Percentiles rank a stretch among this genome's conserved stretches.
Conservation (phyloP, 2,888 invertebrate genomes). For the Ethmia dodecea region DNA sequence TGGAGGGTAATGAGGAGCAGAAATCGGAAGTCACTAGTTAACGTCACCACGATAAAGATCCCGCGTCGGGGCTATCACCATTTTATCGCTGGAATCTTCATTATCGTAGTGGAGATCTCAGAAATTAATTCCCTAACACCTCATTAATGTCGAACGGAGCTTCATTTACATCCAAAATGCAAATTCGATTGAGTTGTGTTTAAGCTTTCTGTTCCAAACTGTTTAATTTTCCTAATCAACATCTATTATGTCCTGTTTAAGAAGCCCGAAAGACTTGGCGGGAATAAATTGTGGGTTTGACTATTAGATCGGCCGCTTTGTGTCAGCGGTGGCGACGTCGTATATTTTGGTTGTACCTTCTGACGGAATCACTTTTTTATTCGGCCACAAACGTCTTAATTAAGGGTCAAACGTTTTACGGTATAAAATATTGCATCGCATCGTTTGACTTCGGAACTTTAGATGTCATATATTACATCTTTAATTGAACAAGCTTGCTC, state of each 20-base stretch:
- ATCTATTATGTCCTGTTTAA: slow-evolving; percentile 46
- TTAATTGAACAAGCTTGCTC: slow-evolving; percentile 20
- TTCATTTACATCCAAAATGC: slow-evolving; percentile 64
- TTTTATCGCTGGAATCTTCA: slow-evolving; percentile 51
- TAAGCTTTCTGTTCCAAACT: slow-evolving; percentile 53
- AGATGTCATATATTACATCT: slow-evolving; percentile 29
- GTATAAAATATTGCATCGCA: slow-evolving; percentile 45
- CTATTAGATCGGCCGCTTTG: slow-evolving; percentile 53
- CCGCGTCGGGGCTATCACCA: slow-evolving; percentile 32
- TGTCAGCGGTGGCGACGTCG: slow-evolving; percentile 38
- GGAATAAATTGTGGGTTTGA: slow-evolving; percentile 50
- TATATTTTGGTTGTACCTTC: slow-evolving; percentile 49
- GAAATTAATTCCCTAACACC: slow-evolving; percentile 69
- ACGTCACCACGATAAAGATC: slow-evolving; percentile 37
- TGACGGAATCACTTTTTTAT: slow-evolving; percentile 46
- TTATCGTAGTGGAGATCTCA: slow-evolving; percentile 55
- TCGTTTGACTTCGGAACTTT: slow-evolving; percentile 29
- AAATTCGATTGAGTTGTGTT: slow-evolving; percentile 55
- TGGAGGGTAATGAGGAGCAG: slow-evolving; percentile 32
- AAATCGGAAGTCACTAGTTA: slow-evolving; percentile 58
- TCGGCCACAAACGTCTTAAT: slow-evolving; percentile 56
- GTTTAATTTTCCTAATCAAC: slow-evolving; percentile 53
- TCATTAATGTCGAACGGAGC: slow-evolving; percentile 59
- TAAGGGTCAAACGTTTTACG: slow-evolving; percentile 49
- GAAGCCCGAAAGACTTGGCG: slow-evolving; percentile 38